phyloP scores from a whole-genome alignment of 2,797 vertebrate species.

The Sebastes hopkinsi region DNA sequence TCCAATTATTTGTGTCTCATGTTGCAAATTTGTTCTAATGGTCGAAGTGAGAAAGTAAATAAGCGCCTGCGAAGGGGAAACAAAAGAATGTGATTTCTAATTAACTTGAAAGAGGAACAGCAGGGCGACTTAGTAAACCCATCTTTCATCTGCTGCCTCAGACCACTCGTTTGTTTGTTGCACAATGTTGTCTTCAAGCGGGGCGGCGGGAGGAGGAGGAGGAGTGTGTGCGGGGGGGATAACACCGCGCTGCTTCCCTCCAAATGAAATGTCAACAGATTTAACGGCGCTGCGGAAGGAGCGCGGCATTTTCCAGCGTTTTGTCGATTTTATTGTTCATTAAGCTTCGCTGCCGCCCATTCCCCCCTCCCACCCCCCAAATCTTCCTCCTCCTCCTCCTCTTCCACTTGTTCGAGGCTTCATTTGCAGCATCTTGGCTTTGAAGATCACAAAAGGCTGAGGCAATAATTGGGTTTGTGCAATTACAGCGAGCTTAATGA shows the following conservation, averaged over 20 bases:
- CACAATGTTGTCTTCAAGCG: conserved; percentile 78
- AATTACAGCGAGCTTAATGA: conserved; percentile 85
- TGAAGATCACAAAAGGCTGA: conserved; percentile 85
- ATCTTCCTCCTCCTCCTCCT: conserved; percentile 46
- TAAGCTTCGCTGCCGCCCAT: conserved; percentile 65
- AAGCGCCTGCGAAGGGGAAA: conserved; percentile 82
- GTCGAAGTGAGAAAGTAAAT: conserved; percentile 85
- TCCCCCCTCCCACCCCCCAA: conserved; percentile 4
- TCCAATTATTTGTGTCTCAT: conserved; percentile 88
- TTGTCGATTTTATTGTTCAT: conserved; percentile 86
- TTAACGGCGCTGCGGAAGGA: conserved; percentile 71
- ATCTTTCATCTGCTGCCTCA: conserved; percentile 84
- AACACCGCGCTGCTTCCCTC: conserved; percentile 61
- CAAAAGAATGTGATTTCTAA: conserved; percentile 88
- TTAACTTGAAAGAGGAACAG: conserved; percentile 87
- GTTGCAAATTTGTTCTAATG: conserved; percentile 87
- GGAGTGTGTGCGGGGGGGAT: conserved; percentile 22
- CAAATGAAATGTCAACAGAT: conserved; percentile 88
- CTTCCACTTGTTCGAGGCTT: conserved; percentile 75
- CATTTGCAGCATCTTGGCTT: conserved; percentile 82
- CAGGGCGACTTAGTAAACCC: conserved; percentile 83
- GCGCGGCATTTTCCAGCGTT: conserved; percentile 65
- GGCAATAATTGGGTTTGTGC: conserved; percentile 86
- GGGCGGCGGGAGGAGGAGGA: conserved; percentile 17
- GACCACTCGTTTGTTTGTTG: conserved; percentile 83